Evolutionary conservation across 2,888 invertebrate genomes (phyloP).

Genomic region (Polyploca ridens): DNA sequence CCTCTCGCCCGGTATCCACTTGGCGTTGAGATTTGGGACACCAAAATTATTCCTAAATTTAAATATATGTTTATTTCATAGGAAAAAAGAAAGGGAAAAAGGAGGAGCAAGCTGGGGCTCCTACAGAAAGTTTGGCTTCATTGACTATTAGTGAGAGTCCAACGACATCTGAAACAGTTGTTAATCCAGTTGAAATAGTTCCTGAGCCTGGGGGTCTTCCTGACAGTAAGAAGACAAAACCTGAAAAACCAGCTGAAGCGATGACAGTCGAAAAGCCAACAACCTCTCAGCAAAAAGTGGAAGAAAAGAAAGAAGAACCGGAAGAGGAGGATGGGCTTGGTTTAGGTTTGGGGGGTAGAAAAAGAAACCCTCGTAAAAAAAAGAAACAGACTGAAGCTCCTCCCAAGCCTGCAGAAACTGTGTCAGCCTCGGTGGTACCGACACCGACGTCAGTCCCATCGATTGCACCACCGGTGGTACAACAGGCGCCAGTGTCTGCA

Average conservation of each 20-base stretch:
- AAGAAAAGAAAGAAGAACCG: conserved; percentile 17
- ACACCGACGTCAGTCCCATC: too few species aligned
- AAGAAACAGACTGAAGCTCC: conserved; percentile 19
- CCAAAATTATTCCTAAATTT: not conserved
- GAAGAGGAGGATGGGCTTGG: conserved; percentile 28
- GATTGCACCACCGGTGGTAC: too few species aligned
- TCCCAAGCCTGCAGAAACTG: conserved; percentile 15
- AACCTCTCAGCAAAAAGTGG: conserved; percentile 27
- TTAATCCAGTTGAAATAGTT: not conserved
- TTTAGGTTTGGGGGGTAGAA: conserved; percentile 27
- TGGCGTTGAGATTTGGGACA: too few species aligned
- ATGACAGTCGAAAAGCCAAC: conserved; percentile 43
- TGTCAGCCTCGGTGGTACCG: not conserved
- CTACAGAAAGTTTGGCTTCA: conserved; percentile 10
- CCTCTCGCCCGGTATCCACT: too few species aligned
- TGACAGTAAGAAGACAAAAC: conserved; percentile 35
- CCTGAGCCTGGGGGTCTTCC: conserved; percentile 28
- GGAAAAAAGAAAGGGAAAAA: conserved; percentile 47
- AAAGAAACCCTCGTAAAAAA: conserved; percentile 30
- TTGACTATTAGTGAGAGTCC: conserved; percentile 17
- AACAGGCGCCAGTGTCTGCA: too few species aligned
- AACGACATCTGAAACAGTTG: conserved; percentile 22
- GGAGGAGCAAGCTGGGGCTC: conserved; percentile 26
- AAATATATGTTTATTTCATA: conserved; percentile 19
- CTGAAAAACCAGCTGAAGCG: conserved; percentile 26